Percentiles rank a stretch among this genome's conserved stretches.
phyloP scores from a whole-genome alignment of 2,797 vertebrate species.

The Mico argentatus region DNA sequence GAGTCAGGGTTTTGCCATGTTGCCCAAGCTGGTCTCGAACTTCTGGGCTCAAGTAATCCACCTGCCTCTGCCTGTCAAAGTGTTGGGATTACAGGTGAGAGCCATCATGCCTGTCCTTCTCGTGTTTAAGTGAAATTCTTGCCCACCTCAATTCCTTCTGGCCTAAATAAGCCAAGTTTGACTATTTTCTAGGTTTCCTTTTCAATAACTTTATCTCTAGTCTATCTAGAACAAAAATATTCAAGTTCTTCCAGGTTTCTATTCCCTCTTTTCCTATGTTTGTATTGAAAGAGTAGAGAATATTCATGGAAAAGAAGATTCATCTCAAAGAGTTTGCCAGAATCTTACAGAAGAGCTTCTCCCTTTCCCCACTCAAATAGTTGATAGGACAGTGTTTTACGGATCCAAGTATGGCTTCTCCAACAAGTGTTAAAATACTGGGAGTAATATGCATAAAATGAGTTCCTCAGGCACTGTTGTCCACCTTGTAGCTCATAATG shows the following conservation, averaged over 20 bases:
- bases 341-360: background rate
- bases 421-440: conserved; percentile 1
- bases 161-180: background rate
- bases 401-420: background rate
- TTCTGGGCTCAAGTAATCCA: background rate
- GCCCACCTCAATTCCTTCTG: background rate
- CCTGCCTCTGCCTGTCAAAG: background rate
- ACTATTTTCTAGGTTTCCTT: background rate
- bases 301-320: conserved; percentile 1
- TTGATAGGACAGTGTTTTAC: background rate
- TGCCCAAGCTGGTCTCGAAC: background rate
- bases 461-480: background rate
- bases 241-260: background rate
- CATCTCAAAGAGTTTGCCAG: background rate
- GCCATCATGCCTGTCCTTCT: background rate
- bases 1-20: background rate
- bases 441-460: background rate
- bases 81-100: background rate
- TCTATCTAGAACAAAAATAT: conserved; percentile 25
- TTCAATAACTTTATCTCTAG: background rate
- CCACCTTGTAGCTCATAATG: conserved; percentile 23
- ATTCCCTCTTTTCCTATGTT: background rate
- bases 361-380: background rate
- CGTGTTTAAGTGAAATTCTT: background rate
- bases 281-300: background rate